Base-by-base conservation (phyloP, 1,140 invertebrate genomes). In the Aethina tumida region DNA sequence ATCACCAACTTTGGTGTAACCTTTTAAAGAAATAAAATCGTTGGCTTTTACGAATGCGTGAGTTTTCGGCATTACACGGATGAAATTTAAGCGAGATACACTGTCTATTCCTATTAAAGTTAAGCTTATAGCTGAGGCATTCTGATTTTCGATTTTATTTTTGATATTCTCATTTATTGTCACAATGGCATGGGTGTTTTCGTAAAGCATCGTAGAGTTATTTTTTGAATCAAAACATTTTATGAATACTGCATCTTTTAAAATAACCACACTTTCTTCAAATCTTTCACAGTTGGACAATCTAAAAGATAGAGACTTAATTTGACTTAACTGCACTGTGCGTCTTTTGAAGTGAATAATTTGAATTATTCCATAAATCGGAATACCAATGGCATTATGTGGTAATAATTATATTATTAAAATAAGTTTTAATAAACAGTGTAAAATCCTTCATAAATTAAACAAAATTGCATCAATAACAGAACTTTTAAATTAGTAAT, bases 101-200 rank as follows among this genome's bases (percentile, higher is more conserved):
- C 82, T 84, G 53, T 91, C 86, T 34, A 89, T 76, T 6, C 85
- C 86, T 8, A 91, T 55, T 39, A 88, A 63, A 1, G 90, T 59
- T 7, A 92, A 70, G 53, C 74, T 81, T 40, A 75, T 18, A 27
- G 18, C 13, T 20, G 40, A 4, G 18, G 39, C 22, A 29, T 39
- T 28, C 34, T 40, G 6, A 20, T 4, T 42, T 20, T 47, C 39
- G 9, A 48, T 12, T 37, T 28, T 25, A 16, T 25, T 17, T 17
- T 16, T 7, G 3, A 43, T 17, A 45, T 50, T 18, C n/a, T 40
- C 26, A 5, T 59, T 58, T 43, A 54, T 67, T 21, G 29, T 41
- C n/a, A 52, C 37, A 5, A 64, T 52, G 7, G 62, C 52, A 48
- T 73, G 69, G 9, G 68, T 62, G 40, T 74, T 73, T 44, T 64